phyloP scores from a whole-genome alignment of 1,140 invertebrate species.

The Zaprionus vittiger region DNA sequence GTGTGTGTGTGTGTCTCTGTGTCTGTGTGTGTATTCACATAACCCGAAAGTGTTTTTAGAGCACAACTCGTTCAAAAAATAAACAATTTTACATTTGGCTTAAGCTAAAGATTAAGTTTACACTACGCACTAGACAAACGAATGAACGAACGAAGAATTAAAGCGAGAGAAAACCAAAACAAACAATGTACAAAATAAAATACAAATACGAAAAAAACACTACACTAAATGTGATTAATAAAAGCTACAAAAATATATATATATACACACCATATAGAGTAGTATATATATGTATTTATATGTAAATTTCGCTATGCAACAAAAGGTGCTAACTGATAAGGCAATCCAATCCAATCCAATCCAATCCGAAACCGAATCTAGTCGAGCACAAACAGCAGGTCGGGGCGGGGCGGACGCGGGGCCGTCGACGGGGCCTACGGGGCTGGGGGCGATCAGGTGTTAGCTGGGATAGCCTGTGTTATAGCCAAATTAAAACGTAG shows the following conservation, averaged over 20 bases:
- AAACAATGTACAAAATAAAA: conserved; percentile 57
- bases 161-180: conserved; percentile 25
- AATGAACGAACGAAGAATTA: conserved; percentile 30
- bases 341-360: conserved; percentile 20
- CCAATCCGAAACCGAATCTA: conserved; percentile 33
- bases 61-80: conserved; percentile 65
- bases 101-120: conserved; percentile 44
- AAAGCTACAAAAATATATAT: conserved; percentile 22
- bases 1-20: conserved; percentile 1
- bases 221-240: conserved; percentile 37
- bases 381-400: conserved; percentile 12
- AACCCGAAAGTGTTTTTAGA: conserved; percentile 71
- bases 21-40: conserved; percentile 20
- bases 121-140: conserved; percentile 62
- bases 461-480: background rate
- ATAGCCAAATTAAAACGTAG: background rate
- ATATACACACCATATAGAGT: background rate
- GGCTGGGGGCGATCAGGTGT: background rate
- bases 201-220: conserved; percentile 45
- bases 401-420: background rate
- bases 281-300: background rate
- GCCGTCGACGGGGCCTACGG: background rate
- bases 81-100: conserved; percentile 60
- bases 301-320: conserved; percentile 63
- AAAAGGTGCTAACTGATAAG: conserved; percentile 52